Evolutionary conservation across 2,113 vertebrate genomes (phyloP).

Genomic region (Eidolon helvum): DNA sequence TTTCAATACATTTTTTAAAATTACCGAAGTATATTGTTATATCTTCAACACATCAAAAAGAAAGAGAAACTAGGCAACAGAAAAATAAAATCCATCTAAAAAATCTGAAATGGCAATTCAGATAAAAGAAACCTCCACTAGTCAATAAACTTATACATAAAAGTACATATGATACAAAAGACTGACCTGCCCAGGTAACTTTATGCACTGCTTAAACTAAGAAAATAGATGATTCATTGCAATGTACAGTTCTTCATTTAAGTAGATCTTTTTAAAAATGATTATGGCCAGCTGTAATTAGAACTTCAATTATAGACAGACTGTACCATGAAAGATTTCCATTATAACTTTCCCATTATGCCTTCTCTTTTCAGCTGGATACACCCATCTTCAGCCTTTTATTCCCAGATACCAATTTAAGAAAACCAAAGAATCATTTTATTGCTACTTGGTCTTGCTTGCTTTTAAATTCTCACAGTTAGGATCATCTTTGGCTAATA

Average conservation of each 20-base stretch:
- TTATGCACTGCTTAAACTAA: slow-evolving; percentile 20
- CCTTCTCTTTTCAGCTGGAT: not conserved
- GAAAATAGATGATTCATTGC: not conserved
- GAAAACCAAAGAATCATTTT: slow-evolving; percentile 24
- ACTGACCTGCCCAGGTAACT: not conserved
- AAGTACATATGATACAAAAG: slow-evolving; percentile 18
- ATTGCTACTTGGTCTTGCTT: not conserved
- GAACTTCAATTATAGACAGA: slow-evolving; percentile 12
- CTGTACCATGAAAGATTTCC: slow-evolving; percentile 12
- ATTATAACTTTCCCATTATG: not conserved
- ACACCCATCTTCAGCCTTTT: not conserved
- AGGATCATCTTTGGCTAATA: not conserved
- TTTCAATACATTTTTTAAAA: not conserved
- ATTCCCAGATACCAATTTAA: not conserved
- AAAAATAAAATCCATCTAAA: not conserved
- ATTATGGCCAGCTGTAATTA: not conserved
- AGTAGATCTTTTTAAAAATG: not conserved
- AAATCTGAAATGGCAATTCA: slow-evolving; percentile 10
- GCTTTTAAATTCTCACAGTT: slow-evolving; percentile 9
- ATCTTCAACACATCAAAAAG: not conserved
- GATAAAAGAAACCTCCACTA: not conserved
- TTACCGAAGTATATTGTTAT: not conserved
- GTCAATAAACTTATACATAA: slow-evolving; percentile 20
- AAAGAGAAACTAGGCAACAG: not conserved
- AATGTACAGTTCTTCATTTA: not conserved